Conservation (phyloP, 2,113 vertebrate genomes). For the Nyctibius bracteatus region DNA sequence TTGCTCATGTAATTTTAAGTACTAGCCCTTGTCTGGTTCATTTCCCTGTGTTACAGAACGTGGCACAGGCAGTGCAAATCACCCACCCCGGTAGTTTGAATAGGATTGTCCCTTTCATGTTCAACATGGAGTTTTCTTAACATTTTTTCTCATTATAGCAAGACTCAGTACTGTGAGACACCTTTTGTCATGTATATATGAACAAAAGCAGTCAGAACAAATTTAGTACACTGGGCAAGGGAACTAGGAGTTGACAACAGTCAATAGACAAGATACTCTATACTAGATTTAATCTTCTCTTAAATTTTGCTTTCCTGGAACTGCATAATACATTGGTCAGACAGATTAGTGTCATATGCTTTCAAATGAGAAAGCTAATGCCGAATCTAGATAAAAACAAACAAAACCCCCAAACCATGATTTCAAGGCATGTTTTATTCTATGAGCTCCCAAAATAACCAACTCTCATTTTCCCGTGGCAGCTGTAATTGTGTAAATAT, state of each 20-base stretch:
- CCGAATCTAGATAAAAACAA: not conserved
- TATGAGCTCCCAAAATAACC: not conserved
- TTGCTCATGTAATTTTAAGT: conserved; percentile 32
- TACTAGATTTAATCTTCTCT: not conserved
- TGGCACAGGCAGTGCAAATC: not conserved
- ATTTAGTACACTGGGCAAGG: conserved; percentile 13
- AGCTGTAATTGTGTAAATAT: not conserved
- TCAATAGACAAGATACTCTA: not conserved
- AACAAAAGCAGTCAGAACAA: conserved; percentile 58
- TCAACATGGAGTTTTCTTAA: conserved; percentile 35
- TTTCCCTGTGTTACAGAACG: not conserved
- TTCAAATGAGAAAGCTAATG: not conserved
- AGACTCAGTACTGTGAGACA: conserved; percentile 1
- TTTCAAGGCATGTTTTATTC: not conserved
- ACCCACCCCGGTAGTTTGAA: not conserved
- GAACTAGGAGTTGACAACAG: conserved; percentile 25
- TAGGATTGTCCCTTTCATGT: conserved; percentile 44
- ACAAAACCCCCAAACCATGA: not conserved
- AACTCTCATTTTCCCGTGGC: not conserved
- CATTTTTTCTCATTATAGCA: conserved; percentile 14
- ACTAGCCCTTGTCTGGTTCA: not conserved
- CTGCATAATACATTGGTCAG: not conserved
- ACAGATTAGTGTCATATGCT: not conserved
- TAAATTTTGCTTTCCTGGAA: not conserved
- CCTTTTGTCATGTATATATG: conserved; percentile 55